Percentiles rank a stretch among this genome's conserved stretches.
Conservation (phyloP, 2,888 invertebrate species). For the Apocheima hispidaria region DNA sequence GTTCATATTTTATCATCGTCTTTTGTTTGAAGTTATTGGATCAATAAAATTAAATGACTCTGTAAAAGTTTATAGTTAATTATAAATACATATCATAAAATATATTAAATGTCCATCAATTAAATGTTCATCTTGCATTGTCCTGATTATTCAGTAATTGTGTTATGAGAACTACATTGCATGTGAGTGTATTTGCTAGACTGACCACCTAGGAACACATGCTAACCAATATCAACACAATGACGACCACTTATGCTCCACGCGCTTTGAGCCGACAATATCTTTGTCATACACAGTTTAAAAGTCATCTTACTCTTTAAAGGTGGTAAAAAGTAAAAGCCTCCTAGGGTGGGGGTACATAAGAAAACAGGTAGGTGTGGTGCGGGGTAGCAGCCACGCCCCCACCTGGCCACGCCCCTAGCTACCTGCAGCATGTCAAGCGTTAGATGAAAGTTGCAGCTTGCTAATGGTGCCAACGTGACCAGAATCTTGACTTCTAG, state of each 20-base stretch:
- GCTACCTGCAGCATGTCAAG: constrained; percentile 43
- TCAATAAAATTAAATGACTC: neutral
- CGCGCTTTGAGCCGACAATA: neutral
- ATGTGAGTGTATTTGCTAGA: too few relatives aligned
- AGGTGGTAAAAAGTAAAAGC: constrained; percentile 32
- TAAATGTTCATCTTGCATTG: too few relatives aligned
- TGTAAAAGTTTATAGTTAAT: too few relatives aligned
- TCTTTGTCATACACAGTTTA: neutral
- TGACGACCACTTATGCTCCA: neutral
- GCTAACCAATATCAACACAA: too few relatives aligned
- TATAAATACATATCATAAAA: too few relatives aligned
- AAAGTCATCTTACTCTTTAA: constrained; percentile 16
- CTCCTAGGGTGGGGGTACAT: constrained; percentile 37
- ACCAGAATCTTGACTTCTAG: constrained; percentile 20
- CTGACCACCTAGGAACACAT: too few relatives aligned
- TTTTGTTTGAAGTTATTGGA: too few relatives aligned
- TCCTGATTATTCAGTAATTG: too few relatives aligned
- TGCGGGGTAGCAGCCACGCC: constrained; percentile 61
- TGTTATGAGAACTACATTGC: too few relatives aligned
- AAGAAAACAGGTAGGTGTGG: constrained; percentile 45
- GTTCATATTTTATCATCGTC: too few relatives aligned
- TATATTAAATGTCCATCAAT: too few relatives aligned
- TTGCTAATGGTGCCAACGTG: constrained; percentile 23
- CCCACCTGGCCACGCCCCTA: constrained; percentile 64
- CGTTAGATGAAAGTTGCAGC: constrained; percentile 30